Evolutionary conservation across 2,888 invertebrate species (phyloP), one percentile per base, ranked within the genome.

Genomic region (Rhabditoides inermis): DNA sequence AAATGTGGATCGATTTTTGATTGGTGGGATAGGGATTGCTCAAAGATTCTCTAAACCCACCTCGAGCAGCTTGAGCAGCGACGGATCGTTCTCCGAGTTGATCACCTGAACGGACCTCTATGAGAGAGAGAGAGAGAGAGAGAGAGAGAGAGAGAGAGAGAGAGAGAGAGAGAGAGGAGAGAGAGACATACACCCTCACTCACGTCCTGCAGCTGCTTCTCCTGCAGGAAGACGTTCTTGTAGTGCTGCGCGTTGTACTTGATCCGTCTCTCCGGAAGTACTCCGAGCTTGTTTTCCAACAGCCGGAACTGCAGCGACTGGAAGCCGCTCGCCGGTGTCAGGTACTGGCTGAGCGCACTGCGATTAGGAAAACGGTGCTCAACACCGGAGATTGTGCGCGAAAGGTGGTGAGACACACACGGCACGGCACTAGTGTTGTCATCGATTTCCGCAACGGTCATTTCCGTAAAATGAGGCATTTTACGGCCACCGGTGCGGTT

Each of bases 251-350:
- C 89, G 77, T 91, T 92, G 79, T 92, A 94, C 74, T 55, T 56
- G 35, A 65, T 62, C 49, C 62, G 49, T 47, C 60, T 47, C 18
- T 58, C 59, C 25, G 53, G 57, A 42, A 53, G 45, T 2, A 84
- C 77, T 30, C 84, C 84, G n/a, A 84, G 76, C 73, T 94, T 95
- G 77, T 95, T 98, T 80, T 98, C 98, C 51, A 98, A 80, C 22
- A 98, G 81, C 18, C 98, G 84, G 78, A 98, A 98, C 78, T 98
- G 81, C 35, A 92, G 79, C 72, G 92, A 94, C 77, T 98, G 98
- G 77, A 98, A 98, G 1, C 98, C 98, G 0, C 95, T 95, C 0
- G 95, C 92, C 0, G 95, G 89, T 12, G 88, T 86, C 35, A 98
- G 81, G 76, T 89, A 89, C 63, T 87, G 84, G 45, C 95, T 84